A percentile compares a stretch with the other conserved stretches of the same genome.
These are phyloP conservation scores for Netelia melanura DNA, from an alignment of 2,888 invertebrate species.

Conservation along the genomic window DNA sequence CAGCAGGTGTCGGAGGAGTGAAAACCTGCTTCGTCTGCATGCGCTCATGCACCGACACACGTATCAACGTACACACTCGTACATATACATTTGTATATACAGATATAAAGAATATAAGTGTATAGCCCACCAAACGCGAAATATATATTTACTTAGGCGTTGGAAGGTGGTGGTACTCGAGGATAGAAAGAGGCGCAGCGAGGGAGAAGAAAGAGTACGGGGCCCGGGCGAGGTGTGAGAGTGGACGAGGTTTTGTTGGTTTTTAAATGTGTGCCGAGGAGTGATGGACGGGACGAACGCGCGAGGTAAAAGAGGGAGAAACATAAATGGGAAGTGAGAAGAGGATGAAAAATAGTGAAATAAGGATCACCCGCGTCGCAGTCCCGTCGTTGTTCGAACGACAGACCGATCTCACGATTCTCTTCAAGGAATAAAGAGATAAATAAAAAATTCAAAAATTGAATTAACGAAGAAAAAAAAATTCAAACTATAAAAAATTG, in stretches of 20 bases:
- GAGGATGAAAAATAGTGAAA: conserved; percentile 35
- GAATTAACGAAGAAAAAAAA: too few species aligned
- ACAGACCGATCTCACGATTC: too few species aligned
- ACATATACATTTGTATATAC: neutral
- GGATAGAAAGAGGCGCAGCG: conserved; percentile 18
- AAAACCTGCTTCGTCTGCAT: conserved; percentile 44
- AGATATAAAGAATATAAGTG: conserved; percentile 4
- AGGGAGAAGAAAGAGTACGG: neutral
- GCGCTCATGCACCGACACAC: neutral
- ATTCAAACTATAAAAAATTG: too few species aligned
- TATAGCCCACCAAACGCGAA: conserved; percentile 53
- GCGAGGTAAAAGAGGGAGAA: conserved; percentile 11
- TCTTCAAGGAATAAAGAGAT: too few species aligned
- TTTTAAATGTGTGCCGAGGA: conserved; percentile 63
- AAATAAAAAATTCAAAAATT: too few species aligned
- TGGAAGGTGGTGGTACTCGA: conserved; percentile 57
- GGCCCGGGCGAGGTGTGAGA: conserved; percentile 50
- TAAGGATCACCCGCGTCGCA: conserved; percentile 25
- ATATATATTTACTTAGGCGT: conserved; percentile 64
- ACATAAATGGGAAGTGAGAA: neutral
- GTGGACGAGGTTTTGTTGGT: conserved; percentile 64
- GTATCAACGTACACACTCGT: neutral
- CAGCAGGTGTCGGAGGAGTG: conserved; percentile 47
- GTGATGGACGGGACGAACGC: conserved; percentile 43
- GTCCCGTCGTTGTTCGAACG: conserved; percentile 7